phyloP scores from a whole-genome alignment of 1,140 invertebrate species.

The Propsilocerus akamusi region DNA sequence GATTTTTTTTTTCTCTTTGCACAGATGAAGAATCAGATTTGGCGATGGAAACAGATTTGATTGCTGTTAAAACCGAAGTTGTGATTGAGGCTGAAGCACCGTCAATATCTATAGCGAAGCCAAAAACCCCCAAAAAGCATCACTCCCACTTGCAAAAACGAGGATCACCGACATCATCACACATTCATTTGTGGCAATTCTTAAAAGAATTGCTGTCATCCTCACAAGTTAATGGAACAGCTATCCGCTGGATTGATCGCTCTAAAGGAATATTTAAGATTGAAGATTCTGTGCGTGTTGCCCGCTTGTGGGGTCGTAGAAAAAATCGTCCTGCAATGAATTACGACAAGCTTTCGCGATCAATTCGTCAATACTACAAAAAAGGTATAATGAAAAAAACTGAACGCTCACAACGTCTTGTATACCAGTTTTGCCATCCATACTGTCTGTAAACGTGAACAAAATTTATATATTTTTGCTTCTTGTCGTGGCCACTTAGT shows the following conservation, averaged over 20 bases:
- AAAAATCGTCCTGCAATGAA: constrained; percentile 99
- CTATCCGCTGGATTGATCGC: constrained; percentile 92
- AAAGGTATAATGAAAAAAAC: constrained; percentile 99
- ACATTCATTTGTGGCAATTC: constrained; percentile 99
- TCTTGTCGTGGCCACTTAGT: constrained; percentile 13
- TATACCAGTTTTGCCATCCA: constrained; percentile 97
- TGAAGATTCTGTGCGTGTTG: constrained; percentile 92
- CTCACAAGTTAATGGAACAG: constrained; percentile 70
- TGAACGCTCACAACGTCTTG: constrained; percentile 88
- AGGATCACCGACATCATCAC: constrained; percentile 43
- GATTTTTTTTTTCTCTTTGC: constrained; percentile 11
- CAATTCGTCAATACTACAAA: constrained; percentile 98
- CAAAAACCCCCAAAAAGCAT: constrained; percentile 14
- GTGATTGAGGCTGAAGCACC: not conserved
- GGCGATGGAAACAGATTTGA: constrained; percentile 8
- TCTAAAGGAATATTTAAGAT: constrained; percentile 96
- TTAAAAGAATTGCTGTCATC: constrained; percentile 85
- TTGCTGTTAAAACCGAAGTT: not conserved
- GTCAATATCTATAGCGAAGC: not conserved
- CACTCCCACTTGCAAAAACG: constrained; percentile 16
- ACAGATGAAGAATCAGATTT: constrained; percentile 38
- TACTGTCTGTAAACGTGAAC: constrained; percentile 52
- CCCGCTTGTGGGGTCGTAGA: constrained; percentile 85
- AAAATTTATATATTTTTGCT: constrained; percentile 5
- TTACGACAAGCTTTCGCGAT: constrained; percentile 96